Percentiles rank a stretch among this genome's conserved stretches.
These are phyloP conservation scores for Spondyliosoma cantharus DNA, from an alignment of 2,797 vertebrate genomes.

Conservation along the genomic window DNA sequence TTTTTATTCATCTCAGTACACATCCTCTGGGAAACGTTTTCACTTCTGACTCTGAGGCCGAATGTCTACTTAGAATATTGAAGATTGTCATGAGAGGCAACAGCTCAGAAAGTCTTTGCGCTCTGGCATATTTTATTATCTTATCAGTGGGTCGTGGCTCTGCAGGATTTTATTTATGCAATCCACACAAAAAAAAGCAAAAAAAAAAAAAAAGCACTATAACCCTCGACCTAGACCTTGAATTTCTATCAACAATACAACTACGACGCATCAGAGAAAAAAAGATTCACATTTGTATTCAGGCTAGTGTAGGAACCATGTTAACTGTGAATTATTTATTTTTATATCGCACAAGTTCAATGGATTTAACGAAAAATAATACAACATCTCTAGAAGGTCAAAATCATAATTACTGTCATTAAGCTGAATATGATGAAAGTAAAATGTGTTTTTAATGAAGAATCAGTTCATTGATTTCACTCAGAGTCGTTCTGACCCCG, in stretches of 20 bases:
- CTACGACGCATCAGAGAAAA: neutral
- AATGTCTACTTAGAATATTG: neutral
- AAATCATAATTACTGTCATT: constrained; percentile 40
- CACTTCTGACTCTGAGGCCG: constrained; percentile 15
- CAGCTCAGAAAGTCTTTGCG: constrained; percentile 14
- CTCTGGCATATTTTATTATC: constrained; percentile 2
- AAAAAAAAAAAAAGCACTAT: neutral
- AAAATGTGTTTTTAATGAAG: constrained; percentile 36
- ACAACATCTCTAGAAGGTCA: constrained; percentile 43
- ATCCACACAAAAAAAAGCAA: constrained; percentile 4
- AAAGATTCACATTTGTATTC: neutral
- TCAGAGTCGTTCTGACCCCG: constrained; percentile 2
- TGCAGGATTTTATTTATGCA: constrained; percentile 15
- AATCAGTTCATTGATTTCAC: constrained; percentile 4
- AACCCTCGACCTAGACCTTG: constrained; percentile 21
- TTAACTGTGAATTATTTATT: neutral
- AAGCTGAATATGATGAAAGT: constrained; percentile 23
- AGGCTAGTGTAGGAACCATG: neutral
- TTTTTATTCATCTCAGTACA: constrained; percentile 20
- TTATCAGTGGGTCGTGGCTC: neutral
- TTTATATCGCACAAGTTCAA: constrained; percentile 13
- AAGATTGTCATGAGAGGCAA: neutral
- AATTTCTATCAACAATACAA: constrained; percentile 28
- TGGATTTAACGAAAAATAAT: constrained; percentile 32
- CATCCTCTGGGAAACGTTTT: constrained; percentile 15